These are phyloP conservation scores for Apostichopus leukothele DNA, from an alignment of 53 echinoderm and acorn worm genomes.

Conservation along the genomic window DNA sequence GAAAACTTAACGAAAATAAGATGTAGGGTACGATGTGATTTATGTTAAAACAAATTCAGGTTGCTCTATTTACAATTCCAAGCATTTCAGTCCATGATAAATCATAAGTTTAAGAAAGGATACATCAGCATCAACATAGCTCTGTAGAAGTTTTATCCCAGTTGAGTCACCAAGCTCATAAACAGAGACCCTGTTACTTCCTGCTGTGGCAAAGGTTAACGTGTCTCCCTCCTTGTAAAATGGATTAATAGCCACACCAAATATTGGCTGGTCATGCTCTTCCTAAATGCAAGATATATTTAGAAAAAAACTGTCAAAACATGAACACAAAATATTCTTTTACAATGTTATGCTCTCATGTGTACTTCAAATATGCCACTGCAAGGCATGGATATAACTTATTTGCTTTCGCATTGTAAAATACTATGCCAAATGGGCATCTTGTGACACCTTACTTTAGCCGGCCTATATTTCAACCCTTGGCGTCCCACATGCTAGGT, in stretches of 20 bases:
- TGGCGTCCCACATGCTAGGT: too few species aligned
- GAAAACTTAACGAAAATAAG: too few species aligned
- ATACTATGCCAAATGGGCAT: too few species aligned
- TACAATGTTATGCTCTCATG: too few species aligned
- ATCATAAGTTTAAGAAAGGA: constrained; percentile 59
- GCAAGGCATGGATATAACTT: too few species aligned
- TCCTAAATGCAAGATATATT: constrained; percentile 46
- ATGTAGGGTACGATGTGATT: too few species aligned
- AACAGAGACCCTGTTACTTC: constrained; percentile 90
- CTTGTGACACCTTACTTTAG: too few species aligned
- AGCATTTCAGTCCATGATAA: neutral
- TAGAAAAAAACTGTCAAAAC: neutral
- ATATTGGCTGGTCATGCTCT: constrained; percentile 95
- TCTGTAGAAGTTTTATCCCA: constrained; percentile 86
- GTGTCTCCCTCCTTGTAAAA: constrained; percentile 80
- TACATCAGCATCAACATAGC: constrained; percentile 96
- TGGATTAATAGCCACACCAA: constrained; percentile 90
- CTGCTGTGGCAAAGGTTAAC: constrained; percentile 78
- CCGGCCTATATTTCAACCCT: too few species aligned
- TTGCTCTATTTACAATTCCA: neutral
- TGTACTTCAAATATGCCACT: too few species aligned
- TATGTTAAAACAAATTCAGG: too few species aligned
- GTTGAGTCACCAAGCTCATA: constrained; percentile 85
- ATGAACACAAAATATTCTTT: too few species aligned
- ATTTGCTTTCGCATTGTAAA: too few species aligned